Evolutionary conservation across 2,113 vertebrate species (phyloP).

Genomic region (Xenopus borealis): DNA sequence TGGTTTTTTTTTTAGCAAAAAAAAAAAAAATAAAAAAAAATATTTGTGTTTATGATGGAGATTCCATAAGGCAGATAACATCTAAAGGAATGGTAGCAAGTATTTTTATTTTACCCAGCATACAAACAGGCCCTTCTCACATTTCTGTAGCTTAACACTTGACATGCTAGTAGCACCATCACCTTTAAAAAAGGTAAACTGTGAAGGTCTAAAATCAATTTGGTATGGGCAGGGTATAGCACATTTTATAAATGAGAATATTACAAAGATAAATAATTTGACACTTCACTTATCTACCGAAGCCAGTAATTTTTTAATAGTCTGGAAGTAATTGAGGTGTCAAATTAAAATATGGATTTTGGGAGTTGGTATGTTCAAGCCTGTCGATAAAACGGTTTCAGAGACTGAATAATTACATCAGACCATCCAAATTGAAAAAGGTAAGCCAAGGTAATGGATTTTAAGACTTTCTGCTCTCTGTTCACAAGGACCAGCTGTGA

Average conservation of each 20-base stretch:
- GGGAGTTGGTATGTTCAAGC: background rate
- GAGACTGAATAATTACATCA: slow-evolving; percentile 9
- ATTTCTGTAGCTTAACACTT: slow-evolving; percentile 66
- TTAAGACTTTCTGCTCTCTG: slow-evolving; percentile 15
- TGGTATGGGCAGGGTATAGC: slow-evolving; percentile 54
- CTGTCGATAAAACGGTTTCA: background rate
- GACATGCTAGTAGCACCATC: slow-evolving; percentile 72
- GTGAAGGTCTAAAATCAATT: slow-evolving; percentile 44
- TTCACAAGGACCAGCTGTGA: slow-evolving; percentile 52
- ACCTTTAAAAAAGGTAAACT: slow-evolving; percentile 60
- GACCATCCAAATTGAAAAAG: background rate
- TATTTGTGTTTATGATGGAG: slow-evolving; percentile 76
- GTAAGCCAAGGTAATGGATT: background rate
- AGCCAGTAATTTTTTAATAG: background rate
- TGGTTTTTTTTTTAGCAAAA: slow-evolving; percentile 69
- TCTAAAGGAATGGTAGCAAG: slow-evolving; percentile 91
- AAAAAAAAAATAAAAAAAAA: slow-evolving; percentile 53
- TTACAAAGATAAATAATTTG: background rate
- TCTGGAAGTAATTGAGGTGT: background rate
- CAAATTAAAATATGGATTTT: too few species aligned
- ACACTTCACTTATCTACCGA: too few species aligned
- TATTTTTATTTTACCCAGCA: slow-evolving; percentile 73
- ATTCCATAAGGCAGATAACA: slow-evolving; percentile 88
- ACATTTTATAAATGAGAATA: slow-evolving; percentile 41
- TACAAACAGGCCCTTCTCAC: slow-evolving; percentile 66